Evolutionary conservation across 2,888 invertebrate species (phyloP).

Genomic region (Ochropacha duplaris): DNA sequence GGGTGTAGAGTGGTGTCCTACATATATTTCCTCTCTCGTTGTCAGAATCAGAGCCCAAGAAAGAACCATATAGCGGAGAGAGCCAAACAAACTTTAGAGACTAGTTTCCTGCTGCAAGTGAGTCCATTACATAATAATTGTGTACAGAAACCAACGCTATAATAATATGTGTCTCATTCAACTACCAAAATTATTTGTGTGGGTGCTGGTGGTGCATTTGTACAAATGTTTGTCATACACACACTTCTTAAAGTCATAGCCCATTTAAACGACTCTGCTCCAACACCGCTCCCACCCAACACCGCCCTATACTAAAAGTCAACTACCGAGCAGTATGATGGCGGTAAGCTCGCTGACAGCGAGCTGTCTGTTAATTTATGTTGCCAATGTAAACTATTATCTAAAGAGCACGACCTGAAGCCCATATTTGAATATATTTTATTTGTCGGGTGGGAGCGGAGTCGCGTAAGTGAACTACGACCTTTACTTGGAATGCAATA

Average conservation of each 20-base stretch:
- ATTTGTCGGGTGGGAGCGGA: too few species aligned
- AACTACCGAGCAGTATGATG: too few species aligned
- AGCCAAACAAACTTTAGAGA: conserved; percentile 80
- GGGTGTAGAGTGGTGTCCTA: conserved; percentile 43
- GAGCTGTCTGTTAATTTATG: too few species aligned
- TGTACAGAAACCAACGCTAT: conserved; percentile 22
- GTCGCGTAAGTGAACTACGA: too few species aligned
- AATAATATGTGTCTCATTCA: conserved; percentile 53
- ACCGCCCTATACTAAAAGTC: too few species aligned
- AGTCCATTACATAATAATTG: conserved; percentile 55
- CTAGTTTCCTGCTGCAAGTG: conserved; percentile 81
- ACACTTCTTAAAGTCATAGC: background rate
- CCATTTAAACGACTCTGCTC: too few species aligned
- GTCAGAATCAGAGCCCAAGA: conserved; percentile 80
- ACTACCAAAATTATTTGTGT: conserved; percentile 19
- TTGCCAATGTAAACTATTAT: too few species aligned
- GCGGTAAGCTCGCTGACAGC: too few species aligned
- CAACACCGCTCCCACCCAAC: too few species aligned
- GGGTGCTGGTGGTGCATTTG: background rate
- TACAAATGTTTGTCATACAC: background rate
- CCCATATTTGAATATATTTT: too few species aligned
- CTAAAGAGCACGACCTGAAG: too few species aligned
- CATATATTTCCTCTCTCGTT: conserved; percentile 70
- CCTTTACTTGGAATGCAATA: background rate
- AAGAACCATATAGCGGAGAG: conserved; percentile 80